Percentiles rank a stretch among this genome's conserved stretches.
These are phyloP conservation scores for Meloidogyne hapla DNA, from an alignment of 1,140 invertebrate species.

Conservation along the genomic window DNA sequence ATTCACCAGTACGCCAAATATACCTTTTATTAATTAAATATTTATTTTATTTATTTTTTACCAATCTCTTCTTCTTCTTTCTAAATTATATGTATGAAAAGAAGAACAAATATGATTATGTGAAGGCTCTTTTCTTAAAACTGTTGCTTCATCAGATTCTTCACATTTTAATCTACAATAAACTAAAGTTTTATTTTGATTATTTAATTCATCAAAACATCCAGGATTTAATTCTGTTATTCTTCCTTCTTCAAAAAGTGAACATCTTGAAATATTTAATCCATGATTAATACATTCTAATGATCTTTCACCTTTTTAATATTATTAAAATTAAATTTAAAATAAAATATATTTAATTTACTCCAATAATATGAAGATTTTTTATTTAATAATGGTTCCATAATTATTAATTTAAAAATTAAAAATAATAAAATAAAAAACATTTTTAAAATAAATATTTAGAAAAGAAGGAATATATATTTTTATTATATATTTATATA, in stretches of 20 bases:
- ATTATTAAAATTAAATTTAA: neutral
- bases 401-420: neutral
- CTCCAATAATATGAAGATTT: constrained; percentile 37
- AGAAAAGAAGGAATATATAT: neutral
- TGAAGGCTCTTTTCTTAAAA: constrained; percentile 22
- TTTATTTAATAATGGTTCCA: neutral
- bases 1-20: constrained; percentile 53
- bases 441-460: neutral
- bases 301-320: constrained; percentile 38
- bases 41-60: constrained; percentile 17
- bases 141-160: constrained; percentile 54
- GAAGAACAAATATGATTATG: constrained; percentile 50
- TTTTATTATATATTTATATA: neutral
- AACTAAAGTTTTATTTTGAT: constrained; percentile 53
- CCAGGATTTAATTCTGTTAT: constrained; percentile 50
- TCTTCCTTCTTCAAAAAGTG: constrained; percentile 45
- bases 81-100: constrained; percentile 55
- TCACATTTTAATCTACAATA: constrained; percentile 59
- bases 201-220: constrained; percentile 53
- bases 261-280: constrained; percentile 47
- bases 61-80: constrained; percentile 55
- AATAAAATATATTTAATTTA: constrained; percentile 23
- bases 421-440: neutral
- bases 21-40: constrained; percentile 44
- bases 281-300: constrained; percentile 50